phyloP scores from a whole-genome alignment of 2,797 vertebrate genomes.

The Sitta carolinensis region DNA sequence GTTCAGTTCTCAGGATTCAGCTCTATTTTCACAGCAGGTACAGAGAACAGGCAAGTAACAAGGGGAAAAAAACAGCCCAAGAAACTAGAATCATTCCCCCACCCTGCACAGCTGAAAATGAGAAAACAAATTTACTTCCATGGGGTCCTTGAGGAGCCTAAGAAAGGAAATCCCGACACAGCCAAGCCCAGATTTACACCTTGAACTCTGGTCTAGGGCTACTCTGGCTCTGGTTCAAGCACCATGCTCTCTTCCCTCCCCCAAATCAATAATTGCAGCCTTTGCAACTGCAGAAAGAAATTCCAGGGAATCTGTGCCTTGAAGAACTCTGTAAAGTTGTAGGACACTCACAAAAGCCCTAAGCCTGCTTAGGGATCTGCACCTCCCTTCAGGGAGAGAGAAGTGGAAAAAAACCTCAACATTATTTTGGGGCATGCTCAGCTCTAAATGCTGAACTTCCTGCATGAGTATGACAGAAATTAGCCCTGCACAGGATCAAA shows the following conservation, averaged over 20 bases:
- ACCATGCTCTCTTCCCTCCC: not conserved
- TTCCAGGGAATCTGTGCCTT: not conserved
- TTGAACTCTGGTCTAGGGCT: not conserved
- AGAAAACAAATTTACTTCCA: not conserved
- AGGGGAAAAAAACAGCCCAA: not conserved
- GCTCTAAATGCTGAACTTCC: not conserved
- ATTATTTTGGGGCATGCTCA: not conserved
- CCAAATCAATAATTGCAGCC: not conserved
- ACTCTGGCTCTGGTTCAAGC: not conserved
- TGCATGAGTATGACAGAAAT: not conserved
- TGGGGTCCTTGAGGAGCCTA: not conserved
- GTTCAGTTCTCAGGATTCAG: not conserved
- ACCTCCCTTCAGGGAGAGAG: not conserved
- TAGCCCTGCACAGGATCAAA: not conserved
- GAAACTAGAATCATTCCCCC: not conserved
- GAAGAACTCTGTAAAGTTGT: not conserved
- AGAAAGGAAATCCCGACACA: not conserved
- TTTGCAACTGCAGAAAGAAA: not conserved
- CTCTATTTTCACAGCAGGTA: not conserved
- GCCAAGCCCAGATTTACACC: not conserved
- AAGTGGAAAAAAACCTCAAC: not conserved
- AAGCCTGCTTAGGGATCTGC: not conserved
- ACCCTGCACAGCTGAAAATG: not conserved
- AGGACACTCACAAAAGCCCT: not conserved
- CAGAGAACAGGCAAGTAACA: not conserved